Base-by-base conservation (phyloP, 2,113 vertebrate species). In the Turnix velox region DNA sequence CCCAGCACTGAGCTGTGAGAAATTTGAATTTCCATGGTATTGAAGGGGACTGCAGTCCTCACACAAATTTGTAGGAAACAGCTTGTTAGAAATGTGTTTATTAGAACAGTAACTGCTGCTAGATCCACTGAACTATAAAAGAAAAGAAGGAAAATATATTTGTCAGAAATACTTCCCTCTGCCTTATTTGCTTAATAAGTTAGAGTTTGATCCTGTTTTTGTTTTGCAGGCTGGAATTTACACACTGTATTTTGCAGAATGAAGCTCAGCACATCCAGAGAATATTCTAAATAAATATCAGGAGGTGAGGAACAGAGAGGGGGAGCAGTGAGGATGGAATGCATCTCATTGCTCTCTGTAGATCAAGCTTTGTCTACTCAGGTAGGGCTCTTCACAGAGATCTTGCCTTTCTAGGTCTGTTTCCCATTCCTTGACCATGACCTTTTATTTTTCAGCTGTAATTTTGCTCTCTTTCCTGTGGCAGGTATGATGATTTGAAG, bases 341-440 rank as follows among this genome's bases (percentile, higher is more conserved):
- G 7, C 6, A 67, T 46, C 18, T 46, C 0, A 0, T 11, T 46
- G 18, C 18, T 66, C 14, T 67, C 18, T 54, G 10, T 30, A 39
- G 33, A 49, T 23, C 2, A 3, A 42, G 13, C 7, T 84, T 49
- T 42, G 14, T 18, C 37, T 40, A 5, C 5, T 40, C 22, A 12
- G 23, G 18, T 5, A 18, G 27, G 35, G 17, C 5, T 89, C 23
- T 54, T 55, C 31, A 35, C 8, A 51, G 16, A 80, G 23, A 35
- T 24, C 7, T 7, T 55, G 68, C 55, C 35, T 54, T 65, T 66
- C 20, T 54, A 65, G 31, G 9, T 43, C 17, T 58, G 4, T 35
- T 91, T 69, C 49, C 49, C 12, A 12, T 65, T 86, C 45, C 14
- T 61, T 73, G 12, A 46, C 68, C 19, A 8, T 23, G 6, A 25